These are phyloP conservation scores for Corvus moneduloides DNA, from an alignment of 2,113 vertebrate genomes.

Conservation along the genomic window DNA sequence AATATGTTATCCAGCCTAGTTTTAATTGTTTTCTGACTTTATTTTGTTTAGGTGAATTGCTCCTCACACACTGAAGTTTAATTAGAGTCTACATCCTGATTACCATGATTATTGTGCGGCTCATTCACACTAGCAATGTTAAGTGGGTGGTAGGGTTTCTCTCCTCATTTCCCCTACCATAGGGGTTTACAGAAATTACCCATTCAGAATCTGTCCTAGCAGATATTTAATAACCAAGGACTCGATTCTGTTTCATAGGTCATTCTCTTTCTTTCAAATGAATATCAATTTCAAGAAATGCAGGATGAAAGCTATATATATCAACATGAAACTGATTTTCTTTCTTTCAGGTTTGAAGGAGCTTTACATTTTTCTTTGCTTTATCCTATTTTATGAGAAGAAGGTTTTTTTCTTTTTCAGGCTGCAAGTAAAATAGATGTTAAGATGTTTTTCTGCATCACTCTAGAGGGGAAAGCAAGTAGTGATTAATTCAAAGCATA, in stretches of 20 bases:
- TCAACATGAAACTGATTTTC: not conserved
- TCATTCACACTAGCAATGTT: not conserved
- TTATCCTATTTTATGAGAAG: not conserved
- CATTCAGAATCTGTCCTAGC: not conserved
- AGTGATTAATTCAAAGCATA: conserved; percentile 46
- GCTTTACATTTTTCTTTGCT: not conserved
- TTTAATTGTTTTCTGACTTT: conserved; percentile 49
- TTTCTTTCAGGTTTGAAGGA: not conserved
- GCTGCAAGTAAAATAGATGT: not conserved
- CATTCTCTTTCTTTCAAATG: not conserved
- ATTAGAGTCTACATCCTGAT: conserved; percentile 65
- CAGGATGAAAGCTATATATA: not conserved
- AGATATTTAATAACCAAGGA: not conserved
- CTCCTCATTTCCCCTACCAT: not conserved
- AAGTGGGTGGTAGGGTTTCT: not conserved
- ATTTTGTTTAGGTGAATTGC: conserved; percentile 52
- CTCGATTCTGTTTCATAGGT: not conserved
- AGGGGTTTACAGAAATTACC: not conserved
- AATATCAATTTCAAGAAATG: not conserved
- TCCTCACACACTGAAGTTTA: conserved; percentile 36
- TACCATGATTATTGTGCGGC: conserved; percentile 36
- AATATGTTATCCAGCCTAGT: conserved; percentile 31
- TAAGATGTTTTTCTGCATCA: conserved; percentile 12
- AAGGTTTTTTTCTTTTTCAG: not conserved
- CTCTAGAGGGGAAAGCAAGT: conserved; percentile 6